Base-by-base conservation (phyloP, 2,113 vertebrate genomes). In the Ammodytes marinus region DNA sequence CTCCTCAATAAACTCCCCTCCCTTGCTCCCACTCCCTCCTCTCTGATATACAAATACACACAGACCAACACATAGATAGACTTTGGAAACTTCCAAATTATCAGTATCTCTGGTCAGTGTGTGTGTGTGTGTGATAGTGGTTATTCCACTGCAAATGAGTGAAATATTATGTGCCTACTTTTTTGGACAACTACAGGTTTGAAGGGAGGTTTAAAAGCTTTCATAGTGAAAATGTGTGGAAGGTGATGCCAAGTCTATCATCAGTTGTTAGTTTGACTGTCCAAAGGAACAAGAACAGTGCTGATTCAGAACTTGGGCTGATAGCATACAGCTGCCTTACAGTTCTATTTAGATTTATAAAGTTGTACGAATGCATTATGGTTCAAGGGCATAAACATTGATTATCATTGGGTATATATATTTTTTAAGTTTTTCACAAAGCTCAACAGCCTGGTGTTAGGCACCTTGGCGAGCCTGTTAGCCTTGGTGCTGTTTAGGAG, bases 1-100 rank as follows among this genome's bases (percentile, higher is more conserved):
- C 60, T 75, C 71, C 77, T 58, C 77, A 63, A 27, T 82, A 73
- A 83, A 83, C 60, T 59, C 47, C 52, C 19, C 15, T 59, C 47
- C 52, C 19, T 12, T 15, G 2, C 60, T 83, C 63, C 68, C 42
- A 72, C 60, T 66, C 43, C 46, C 45, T 64, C 2, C n/a, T 64
- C 53, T 37, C 46, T 70, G 5, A 79, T 37, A 61, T 2, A 74
- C 55, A 69, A 65, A 77, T 50, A 75, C 59, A 77, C 6, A 2
- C 61, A 70, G 46, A 80, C 27, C 40, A 35, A 55, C 46, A 74
- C 40, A 72, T 17, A n/a, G 52, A 7, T 43, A 35, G 14, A 70
- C 11, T 45, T 0, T 9, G 52, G 42, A 67, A 77, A 63, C 60
- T 9, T 8, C 47, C 11, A 49, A 17, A 46, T 61, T 47, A 49